Percentiles rank a stretch among this genome's conserved stretches.
phyloP scores from a whole-genome alignment of 2,797 vertebrate genomes.

The Gobionotothen gibberifrons region DNA sequence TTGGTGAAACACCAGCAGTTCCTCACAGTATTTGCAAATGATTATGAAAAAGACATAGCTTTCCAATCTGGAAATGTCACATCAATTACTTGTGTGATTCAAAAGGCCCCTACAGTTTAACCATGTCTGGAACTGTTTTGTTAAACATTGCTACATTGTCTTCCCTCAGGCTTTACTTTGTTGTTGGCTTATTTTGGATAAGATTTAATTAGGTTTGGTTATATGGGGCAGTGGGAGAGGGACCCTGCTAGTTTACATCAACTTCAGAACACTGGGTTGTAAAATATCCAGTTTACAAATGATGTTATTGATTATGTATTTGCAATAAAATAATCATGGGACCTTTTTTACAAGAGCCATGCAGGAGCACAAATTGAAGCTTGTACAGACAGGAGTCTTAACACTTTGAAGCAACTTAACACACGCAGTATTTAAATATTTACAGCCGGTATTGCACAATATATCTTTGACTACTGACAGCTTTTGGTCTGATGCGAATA shows the following conservation, averaged over 20 bases:
- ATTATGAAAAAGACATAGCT: too few species aligned
- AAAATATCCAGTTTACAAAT: background rate
- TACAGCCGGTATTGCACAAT: background rate
- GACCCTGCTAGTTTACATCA: slow-evolving; percentile 11
- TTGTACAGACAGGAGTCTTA: background rate
- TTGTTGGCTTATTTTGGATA: background rate
- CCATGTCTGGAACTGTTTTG: too few species aligned
- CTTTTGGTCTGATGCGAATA: slow-evolving; percentile 3
- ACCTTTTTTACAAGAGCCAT: background rate
- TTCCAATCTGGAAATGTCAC: too few species aligned
- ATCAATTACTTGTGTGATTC: too few species aligned
- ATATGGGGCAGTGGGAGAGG: background rate
- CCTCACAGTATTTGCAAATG: too few species aligned
- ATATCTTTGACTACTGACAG: slow-evolving; percentile 1
- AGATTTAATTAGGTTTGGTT: slow-evolving; percentile 10
- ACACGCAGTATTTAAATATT: background rate
- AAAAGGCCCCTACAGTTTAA: too few species aligned
- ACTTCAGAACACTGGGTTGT: background rate
- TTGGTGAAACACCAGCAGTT: too few species aligned
- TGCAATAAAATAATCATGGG: background rate
- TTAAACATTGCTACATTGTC: too few species aligned
- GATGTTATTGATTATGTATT: background rate
- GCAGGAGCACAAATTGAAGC: background rate
- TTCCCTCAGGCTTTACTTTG: background rate
- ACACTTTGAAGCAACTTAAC: background rate